Evolutionary conservation across 2,797 vertebrate genomes (phyloP), one percentile per base, ranked within the genome.

Genomic region (Nyctibius grandis): DNA sequence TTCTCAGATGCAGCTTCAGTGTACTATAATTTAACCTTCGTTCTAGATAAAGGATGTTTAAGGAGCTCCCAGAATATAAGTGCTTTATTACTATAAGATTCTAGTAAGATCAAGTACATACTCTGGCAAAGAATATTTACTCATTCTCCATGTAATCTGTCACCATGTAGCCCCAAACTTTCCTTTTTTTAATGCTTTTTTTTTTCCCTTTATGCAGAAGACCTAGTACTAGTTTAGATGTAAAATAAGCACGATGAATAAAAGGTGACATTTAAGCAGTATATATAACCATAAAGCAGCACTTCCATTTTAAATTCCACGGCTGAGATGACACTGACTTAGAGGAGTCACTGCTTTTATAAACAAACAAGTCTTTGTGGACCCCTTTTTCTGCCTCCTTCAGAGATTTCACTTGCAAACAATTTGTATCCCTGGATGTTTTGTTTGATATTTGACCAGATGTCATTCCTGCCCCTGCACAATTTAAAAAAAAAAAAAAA

Each of bases 21-120:
- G 29, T n/a, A 42, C 57, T 77, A 60, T 88, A 93, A 82, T 90
- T 97, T 96, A 95, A 88, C 22, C 23, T 95, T 92, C 40, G 36
- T 92, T 94, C 64, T 90, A 33, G 63, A 85, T 86, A 94, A 96
- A 31, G 21, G 28, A 83, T 93, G 25, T 53, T 94, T 81, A 79
- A 65, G 20, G 28, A 87, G 9, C 53, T 95, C 68, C 38, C 47
- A 80, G 68, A 95, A 80, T 38, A 88, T 22, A 68, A 40, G 2
- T 54, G 33, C 20, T 95, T 96, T 93, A 76, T 96, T 95, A 64
- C 31, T 67, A 14, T 54, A 86, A 96, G 28, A 68, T 92, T 94
- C 88, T 76, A 48, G 18, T 61, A 79, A 89, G 50, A 95, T 80
- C 50, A 86, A 85, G 29, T 70, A 12, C 18, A 63, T 36, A 40